Evolutionary conservation across 2,888 invertebrate genomes (phyloP).

Genomic region (Emmelina monodactyla): DNA sequence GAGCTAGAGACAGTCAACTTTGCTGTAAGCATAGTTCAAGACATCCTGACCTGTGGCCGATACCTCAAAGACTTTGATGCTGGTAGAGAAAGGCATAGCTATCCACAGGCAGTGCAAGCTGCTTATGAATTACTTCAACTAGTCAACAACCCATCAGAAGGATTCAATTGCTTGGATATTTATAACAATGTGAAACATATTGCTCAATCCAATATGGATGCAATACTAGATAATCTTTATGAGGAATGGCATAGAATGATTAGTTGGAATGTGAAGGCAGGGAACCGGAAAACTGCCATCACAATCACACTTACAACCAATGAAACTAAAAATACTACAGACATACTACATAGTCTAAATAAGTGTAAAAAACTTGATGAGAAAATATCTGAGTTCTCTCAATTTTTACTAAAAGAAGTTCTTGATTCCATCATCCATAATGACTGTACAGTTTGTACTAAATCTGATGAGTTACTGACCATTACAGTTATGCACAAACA

Average conservation of each 20-base stretch:
- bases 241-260: constrained; percentile 59
- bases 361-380: constrained; percentile 40
- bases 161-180: constrained; percentile 59
- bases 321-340: constrained; percentile 25
- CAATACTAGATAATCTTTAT: constrained; percentile 48
- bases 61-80: constrained; percentile 41
- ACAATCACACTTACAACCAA: constrained; percentile 40
- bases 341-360: constrained; percentile 44
- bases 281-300: constrained; percentile 29
- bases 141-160: constrained; percentile 48
- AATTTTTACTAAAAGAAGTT: constrained; percentile 64
- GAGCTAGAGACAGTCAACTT: constrained; percentile 65
- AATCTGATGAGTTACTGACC: constrained; percentile 34
- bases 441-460: constrained; percentile 43
- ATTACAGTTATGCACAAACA: constrained; percentile 43
- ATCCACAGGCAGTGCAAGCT: constrained; percentile 51
- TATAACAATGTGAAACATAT: constrained; percentile 52
- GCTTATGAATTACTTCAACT: constrained; percentile 51
- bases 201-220: constrained; percentile 45
- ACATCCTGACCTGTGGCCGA: constrained; percentile 38
- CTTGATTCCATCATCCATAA: constrained; percentile 66
- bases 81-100: constrained; percentile 35
- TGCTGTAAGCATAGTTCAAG: constrained; percentile 52
- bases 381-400: constrained; percentile 65
- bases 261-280: constrained; percentile 31